Evolutionary conservation across 2,113 vertebrate genomes (phyloP), one percentile per base, ranked within the genome.

Genomic region (Vulpes lagopus): DNA sequence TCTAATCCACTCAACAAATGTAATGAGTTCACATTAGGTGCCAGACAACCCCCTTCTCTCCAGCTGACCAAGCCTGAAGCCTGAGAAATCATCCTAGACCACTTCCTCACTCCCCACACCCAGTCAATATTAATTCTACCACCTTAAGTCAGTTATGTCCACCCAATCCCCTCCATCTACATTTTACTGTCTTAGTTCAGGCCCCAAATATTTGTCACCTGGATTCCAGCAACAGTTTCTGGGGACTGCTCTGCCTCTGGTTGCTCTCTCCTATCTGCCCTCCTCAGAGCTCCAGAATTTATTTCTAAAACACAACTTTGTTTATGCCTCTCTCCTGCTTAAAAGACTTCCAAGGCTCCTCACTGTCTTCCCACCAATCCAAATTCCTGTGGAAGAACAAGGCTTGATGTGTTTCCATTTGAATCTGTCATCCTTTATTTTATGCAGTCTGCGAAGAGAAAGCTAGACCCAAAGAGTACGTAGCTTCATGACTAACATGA

Each of bases 341-440:
- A 64, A 78, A 92, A 95, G 25, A 17, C 23, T 93, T 89, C 35
- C 9, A n/a, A 65, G 25, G 53, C 67, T 91, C 60, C 27, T 30
- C 69, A 51, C 30, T 78, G 22, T 78, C 59, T 84, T 87, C 59
- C 51, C 23, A 95, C 22, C 93, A 93, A 62, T 69, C 67, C 57
- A 55, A 55, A 55, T 78, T 95, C 88, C 76, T 69, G 4, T 27
- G 23, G 89, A 74, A 64, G 20, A 74, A 79, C 14, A 76, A 93
- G 86, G 8, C 51, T 91, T 60, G 32, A 55, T 74, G 19, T 43
- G 55, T 51, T 80, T 35, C 32, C 25, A 84, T 67, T n/a, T 64
- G 65, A 73, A 81, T 62, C 60, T 73, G 11, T 35, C 49, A 83
- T 55, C 38, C 32, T 94, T 96, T 88, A 89, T 74, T 92, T 92